A percentile compares a stretch with the other conserved stretches of the same genome.
phyloP scores from a whole-genome alignment of 2,797 vertebrate genomes.

The Eulemur albifrons region DNA sequence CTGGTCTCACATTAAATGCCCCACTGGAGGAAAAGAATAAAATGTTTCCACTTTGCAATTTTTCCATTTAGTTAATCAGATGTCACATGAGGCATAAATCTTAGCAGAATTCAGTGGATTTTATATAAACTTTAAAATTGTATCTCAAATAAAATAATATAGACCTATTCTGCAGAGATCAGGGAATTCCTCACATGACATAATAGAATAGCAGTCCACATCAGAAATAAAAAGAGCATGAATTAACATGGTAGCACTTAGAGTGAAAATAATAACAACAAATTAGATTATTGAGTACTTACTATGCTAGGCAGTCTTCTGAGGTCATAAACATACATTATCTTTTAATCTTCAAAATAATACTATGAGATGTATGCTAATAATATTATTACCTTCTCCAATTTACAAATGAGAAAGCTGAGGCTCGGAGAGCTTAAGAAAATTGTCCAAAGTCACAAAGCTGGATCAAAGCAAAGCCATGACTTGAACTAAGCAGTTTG shows the following conservation, averaged over 20 bases:
- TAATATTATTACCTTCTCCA: background rate
- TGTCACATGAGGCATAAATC: slow-evolving; percentile 44
- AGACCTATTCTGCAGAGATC: background rate
- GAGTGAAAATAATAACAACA: background rate
- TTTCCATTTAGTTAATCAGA: background rate
- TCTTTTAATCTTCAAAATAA: background rate
- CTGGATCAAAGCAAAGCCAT: background rate
- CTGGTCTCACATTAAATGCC: slow-evolving; percentile 4
- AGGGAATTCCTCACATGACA: background rate
- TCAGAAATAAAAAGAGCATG: background rate
- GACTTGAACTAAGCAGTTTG: background rate
- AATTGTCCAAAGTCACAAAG: background rate
- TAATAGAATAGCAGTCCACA: background rate
- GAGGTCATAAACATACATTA: background rate
- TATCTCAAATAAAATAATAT: slow-evolving; percentile 1
- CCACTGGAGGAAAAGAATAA: background rate
- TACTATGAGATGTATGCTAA: background rate
- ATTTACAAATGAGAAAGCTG: background rate
- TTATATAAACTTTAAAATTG: slow-evolving; percentile 21
- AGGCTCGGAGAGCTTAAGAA: background rate
- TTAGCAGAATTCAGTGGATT: slow-evolving; percentile 33
- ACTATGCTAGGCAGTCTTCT: background rate
- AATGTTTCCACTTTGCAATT: slow-evolving; percentile 21
- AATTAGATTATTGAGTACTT: background rate
- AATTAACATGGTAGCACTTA: background rate